Percentiles rank a stretch among this genome's conserved stretches.
Conservation (phyloP, 2,797 vertebrate genomes). For the Pachyuromys duprasi region DNA sequence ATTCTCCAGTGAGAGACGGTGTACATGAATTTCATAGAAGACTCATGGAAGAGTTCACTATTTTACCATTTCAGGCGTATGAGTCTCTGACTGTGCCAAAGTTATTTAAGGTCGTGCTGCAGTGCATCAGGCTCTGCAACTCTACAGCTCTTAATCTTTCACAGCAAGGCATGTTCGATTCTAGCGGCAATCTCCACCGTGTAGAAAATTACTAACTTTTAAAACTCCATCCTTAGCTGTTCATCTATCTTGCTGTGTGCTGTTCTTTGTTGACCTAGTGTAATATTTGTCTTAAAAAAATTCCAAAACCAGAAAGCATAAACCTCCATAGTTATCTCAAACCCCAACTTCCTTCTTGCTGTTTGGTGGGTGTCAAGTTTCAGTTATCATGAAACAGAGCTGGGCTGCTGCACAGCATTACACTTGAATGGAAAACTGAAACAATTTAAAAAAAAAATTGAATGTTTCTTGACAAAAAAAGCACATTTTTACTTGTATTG, state of each 20-base stretch:
- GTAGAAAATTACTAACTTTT: not conserved
- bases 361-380: not conserved
- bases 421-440: not conserved
- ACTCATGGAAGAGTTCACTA: not conserved
- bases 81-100: not conserved
- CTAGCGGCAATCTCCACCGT: not conserved
- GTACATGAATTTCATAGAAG: not conserved
- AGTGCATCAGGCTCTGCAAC: not conserved
- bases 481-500: not conserved
- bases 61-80: not conserved
- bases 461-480: not conserved
- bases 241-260: not conserved
- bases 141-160: not conserved
- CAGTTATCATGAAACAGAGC: not conserved
- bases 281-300: not conserved
- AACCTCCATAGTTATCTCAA: not conserved
- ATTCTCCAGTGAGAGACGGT: accelerated
- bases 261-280: not conserved
- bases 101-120: not conserved
- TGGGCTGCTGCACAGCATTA: not conserved
- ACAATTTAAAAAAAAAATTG: not conserved
- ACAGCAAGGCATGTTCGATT: not conserved
- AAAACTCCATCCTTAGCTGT: not conserved
- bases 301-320: not conserved
- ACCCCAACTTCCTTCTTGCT: not conserved